These are phyloP conservation scores for Labrus mixtus DNA, from an alignment of 2,113 vertebrate genomes.

Conservation along the genomic window DNA sequence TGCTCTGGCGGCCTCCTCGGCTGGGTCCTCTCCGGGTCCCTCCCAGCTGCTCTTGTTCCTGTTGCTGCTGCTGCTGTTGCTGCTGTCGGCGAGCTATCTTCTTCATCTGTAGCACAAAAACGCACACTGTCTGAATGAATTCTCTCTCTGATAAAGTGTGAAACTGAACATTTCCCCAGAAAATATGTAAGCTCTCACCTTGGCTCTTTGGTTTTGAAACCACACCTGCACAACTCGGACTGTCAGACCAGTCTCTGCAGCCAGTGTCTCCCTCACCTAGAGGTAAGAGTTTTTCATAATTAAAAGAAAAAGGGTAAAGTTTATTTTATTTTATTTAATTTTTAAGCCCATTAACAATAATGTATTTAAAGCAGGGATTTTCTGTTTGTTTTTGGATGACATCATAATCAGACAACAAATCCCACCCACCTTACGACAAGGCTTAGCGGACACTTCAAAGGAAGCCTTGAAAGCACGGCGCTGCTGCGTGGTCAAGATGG, in stretches of 20 bases:
- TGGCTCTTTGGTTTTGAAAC: conserved; percentile 95
- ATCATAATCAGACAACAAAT: not conserved
- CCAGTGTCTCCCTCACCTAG: conserved; percentile 91
- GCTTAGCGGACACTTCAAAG: conserved; percentile 94
- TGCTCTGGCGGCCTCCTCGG: conserved; percentile 87
- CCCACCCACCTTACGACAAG: conserved; percentile 88
- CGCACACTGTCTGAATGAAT: not conserved
- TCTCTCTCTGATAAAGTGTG: not conserved
- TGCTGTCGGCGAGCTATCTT: conserved; percentile 92
- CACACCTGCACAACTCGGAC: conserved; percentile 93
- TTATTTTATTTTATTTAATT: too few relatives aligned
- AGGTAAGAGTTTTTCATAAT: not conserved
- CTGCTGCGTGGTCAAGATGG: conserved; percentile 93
- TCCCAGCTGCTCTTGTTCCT: conserved; percentile 88
- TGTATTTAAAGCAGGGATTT: conserved; percentile 4
- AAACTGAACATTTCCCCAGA: not conserved
- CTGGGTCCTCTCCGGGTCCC: conserved; percentile 83
- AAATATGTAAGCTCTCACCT: conserved; percentile 79
- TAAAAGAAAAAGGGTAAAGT: too few relatives aligned
- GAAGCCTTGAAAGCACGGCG: conserved; percentile 93
- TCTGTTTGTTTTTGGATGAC: conserved; percentile 30
- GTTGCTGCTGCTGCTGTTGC: conserved; percentile 90
- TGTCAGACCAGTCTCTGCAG: conserved; percentile 91
- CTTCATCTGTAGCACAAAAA: conserved; percentile 87
- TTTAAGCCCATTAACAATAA: not conserved